These are phyloP conservation scores for Todiramphus chloris DNA, from an alignment of 2,113 vertebrate genomes.

Conservation along the genomic window DNA sequence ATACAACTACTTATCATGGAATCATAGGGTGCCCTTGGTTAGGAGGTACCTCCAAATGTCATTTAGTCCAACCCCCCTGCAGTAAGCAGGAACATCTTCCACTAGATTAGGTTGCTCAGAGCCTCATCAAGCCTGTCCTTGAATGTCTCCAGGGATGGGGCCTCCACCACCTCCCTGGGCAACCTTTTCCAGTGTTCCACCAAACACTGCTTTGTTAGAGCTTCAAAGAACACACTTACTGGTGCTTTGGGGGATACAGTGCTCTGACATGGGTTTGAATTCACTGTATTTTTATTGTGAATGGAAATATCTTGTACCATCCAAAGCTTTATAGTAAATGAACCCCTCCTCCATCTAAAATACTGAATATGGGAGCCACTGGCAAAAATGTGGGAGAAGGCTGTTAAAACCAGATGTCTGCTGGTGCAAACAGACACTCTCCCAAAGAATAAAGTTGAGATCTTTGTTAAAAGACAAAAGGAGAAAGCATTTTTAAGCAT, in stretches of 20 bases:
- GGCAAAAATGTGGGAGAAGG: not conserved
- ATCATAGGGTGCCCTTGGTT: no score
- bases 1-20: not conserved
- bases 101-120: no score
- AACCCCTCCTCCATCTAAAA: not conserved
- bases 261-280: not conserved
- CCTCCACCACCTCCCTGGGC: no score
- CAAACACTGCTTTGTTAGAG: fast-evolving
- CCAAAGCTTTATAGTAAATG: not conserved
- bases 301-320: not conserved
- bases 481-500: not conserved
- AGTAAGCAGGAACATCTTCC: no score
- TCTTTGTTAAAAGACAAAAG: not conserved
- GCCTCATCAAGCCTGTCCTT: no score
- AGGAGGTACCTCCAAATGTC: no score
- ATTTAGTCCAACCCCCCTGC: no score
- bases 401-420: not conserved
- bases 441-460: not conserved
- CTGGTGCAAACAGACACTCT: not conserved
- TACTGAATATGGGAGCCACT: not conserved
- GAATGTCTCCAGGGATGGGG: no score
- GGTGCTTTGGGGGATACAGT: not conserved
- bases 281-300: not conserved
- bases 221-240: not conserved
- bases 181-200: no score